Evolutionary conservation across 2,797 vertebrate species (phyloP).

Genomic region (Lerista edwardsae): DNA sequence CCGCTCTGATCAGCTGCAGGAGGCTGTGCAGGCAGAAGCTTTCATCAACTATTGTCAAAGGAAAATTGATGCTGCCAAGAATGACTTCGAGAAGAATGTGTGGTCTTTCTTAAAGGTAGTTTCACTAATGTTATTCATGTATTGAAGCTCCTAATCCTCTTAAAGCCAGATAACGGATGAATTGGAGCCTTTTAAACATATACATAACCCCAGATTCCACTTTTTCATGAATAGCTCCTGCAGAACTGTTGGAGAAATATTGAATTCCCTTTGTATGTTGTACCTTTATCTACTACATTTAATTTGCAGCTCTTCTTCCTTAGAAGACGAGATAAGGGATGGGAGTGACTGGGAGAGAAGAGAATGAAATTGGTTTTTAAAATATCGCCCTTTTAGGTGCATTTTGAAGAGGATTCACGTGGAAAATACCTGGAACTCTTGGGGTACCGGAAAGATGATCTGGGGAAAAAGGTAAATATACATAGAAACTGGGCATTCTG

Average conservation of each 20-base stretch:
- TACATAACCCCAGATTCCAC: not conserved
- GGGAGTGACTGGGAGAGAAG: no score
- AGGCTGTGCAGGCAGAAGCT: conserved; percentile 83
- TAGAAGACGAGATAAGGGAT: not conserved
- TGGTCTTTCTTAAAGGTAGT: conserved; percentile 96
- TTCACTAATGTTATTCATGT: not conserved
- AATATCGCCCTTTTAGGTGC: conserved; percentile 78
- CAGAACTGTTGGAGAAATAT: no score
- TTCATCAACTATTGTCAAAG: conserved; percentile 90
- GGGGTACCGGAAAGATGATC: conserved; percentile 91
- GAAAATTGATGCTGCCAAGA: conserved; percentile 84
- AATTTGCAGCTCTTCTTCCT: not conserved
- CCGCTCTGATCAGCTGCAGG: conserved; percentile 89
- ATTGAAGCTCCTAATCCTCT: not conserved
- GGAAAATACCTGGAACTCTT: conserved; percentile 92
- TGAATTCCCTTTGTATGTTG: not conserved
- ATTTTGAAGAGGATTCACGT: conserved; percentile 92
- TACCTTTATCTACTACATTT: not conserved
- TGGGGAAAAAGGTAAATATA: conserved; percentile 87
- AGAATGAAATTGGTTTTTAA: conserved; percentile 53
- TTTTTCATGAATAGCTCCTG: not conserved
- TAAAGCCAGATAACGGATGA: fast-evolving
- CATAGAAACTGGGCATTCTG: not conserved
- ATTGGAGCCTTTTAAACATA: not conserved
- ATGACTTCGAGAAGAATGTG: conserved; percentile 89